phyloP scores from a whole-genome alignment of 2,797 vertebrate genomes.

The Cynopterus sphinx region DNA sequence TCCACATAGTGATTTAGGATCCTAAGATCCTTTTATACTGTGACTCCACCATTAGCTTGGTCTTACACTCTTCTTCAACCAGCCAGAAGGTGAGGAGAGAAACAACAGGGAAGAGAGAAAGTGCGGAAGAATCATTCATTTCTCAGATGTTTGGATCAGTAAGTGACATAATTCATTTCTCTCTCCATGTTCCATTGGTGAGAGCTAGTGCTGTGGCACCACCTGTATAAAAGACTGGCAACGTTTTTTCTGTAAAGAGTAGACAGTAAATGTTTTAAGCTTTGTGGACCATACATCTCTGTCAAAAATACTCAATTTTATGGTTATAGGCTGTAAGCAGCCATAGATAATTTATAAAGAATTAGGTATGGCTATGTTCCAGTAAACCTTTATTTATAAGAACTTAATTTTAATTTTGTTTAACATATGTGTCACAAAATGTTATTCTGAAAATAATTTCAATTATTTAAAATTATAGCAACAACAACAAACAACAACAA shows the following conservation, averaged over 20 bases:
- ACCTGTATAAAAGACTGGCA: not conserved
- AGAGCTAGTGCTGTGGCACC: not conserved
- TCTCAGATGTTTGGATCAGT: not conserved
- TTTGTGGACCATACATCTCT: not conserved
- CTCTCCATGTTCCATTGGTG: not conserved
- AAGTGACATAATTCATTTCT: not conserved
- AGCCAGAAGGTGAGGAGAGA: not conserved
- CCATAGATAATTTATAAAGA: not conserved
- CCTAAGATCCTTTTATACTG: not conserved
- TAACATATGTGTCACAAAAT: conserved; percentile 13
- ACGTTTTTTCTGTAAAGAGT: not conserved
- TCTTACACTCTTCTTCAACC: not conserved
- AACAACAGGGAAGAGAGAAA: not conserved
- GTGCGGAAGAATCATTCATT: not conserved
- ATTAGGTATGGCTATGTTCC: not conserved
- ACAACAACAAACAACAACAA: too few species aligned
- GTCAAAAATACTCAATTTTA: not conserved
- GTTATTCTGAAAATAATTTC: not conserved
- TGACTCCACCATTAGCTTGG: not conserved
- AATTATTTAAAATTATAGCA: not conserved
- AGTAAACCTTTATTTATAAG: not conserved
- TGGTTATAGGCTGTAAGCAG: not conserved
- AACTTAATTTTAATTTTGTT: not conserved
- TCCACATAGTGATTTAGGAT: not conserved
- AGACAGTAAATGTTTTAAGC: not conserved